These are phyloP conservation scores for Hyla sarda DNA, from an alignment of 2,113 vertebrate genomes.

Conservation along the genomic window DNA sequence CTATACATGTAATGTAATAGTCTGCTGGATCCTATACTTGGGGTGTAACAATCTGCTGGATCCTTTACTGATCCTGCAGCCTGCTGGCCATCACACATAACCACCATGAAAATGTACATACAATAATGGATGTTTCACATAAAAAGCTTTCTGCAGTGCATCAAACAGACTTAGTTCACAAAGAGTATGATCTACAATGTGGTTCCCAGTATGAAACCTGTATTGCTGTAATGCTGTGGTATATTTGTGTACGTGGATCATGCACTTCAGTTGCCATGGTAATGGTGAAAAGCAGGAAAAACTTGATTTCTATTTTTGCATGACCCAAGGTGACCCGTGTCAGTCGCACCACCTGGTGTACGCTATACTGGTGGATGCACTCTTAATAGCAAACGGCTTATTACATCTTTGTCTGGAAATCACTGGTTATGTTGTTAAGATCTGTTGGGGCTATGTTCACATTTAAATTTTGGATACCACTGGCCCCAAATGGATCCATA, in stretches of 20 bases:
- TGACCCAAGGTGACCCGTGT: neutral
- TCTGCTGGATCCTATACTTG: neutral
- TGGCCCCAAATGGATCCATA: no score
- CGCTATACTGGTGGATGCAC: neutral
- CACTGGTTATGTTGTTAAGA: no score
- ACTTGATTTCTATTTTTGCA: neutral
- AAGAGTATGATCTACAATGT: neutral
- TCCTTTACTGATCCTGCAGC: neutral
- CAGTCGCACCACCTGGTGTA: neutral
- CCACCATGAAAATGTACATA: neutral
- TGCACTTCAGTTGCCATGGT: constrained; percentile 8
- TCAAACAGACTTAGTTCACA: neutral
- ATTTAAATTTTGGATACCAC: no score
- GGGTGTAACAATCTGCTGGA: neutral
- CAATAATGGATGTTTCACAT: neutral
- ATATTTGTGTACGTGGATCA: neutral
- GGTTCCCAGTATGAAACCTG: neutral
- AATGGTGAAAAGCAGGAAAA: neutral
- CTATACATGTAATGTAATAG: neutral
- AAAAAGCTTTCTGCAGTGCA: neutral
- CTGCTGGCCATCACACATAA: neutral
- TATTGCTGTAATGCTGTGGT: neutral
- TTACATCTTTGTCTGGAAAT: no score
- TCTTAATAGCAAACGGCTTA: neutral
- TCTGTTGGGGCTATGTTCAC: no score